These are phyloP conservation scores for Gymnoscelis rufifasciata DNA, from an alignment of 2,888 invertebrate genomes.

Conservation along the genomic window DNA sequence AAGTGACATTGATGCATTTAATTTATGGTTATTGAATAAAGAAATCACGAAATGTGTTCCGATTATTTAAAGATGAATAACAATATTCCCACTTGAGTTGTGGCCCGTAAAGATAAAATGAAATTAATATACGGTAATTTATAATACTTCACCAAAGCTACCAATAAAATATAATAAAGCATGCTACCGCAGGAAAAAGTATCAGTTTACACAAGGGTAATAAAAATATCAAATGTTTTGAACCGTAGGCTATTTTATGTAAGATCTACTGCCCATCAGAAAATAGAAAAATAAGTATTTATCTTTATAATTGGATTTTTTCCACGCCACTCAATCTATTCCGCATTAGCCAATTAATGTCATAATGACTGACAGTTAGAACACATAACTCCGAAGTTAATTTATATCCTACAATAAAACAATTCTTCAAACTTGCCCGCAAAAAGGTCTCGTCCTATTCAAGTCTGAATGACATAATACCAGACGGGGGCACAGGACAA, in stretches of 20 bases:
- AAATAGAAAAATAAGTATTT: background rate
- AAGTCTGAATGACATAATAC: constrained; percentile 69
- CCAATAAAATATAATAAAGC: constrained; percentile 25
- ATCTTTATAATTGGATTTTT: constrained; percentile 7
- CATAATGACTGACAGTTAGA: constrained; percentile 45
- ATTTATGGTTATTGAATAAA: constrained; percentile 2
- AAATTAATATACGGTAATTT: constrained; percentile 12
- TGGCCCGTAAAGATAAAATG: constrained; percentile 5
- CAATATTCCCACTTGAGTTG: constrained; percentile 2
- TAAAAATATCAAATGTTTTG: constrained; percentile 50
- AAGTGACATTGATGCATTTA: background rate
- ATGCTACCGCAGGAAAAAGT: constrained; percentile 54
- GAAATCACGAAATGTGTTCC: background rate
- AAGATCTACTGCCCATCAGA: background rate
- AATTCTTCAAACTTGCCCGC: constrained; percentile 71
- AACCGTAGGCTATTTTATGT: constrained; percentile 2
- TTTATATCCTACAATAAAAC: constrained; percentile 73
- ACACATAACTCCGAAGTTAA: constrained; percentile 46
- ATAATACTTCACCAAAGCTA: constrained; percentile 19
- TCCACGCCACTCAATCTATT: constrained; percentile 15
- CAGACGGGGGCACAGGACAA: constrained; percentile 66
- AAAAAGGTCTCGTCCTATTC: constrained; percentile 65
- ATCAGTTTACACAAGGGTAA: constrained; percentile 50
- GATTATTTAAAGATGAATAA: constrained; percentile 1
- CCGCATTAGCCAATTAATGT: constrained; percentile 47